These are phyloP conservation scores for Dicrurus megarhynchus DNA, from an alignment of 2,113 vertebrate species.

Conservation along the genomic window DNA sequence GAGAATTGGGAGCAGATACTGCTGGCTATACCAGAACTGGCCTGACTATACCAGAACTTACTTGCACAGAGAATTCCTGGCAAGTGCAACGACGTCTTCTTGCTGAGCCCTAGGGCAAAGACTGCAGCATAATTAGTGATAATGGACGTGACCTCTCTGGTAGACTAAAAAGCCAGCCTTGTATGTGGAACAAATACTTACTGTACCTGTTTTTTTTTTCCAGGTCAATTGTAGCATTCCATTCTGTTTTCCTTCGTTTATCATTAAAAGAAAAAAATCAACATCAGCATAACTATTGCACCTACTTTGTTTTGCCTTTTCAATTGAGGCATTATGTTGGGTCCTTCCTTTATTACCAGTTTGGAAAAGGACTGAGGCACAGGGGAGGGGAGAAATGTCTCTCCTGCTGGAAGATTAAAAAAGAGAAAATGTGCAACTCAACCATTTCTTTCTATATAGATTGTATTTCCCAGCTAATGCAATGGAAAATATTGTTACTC, in stretches of 20 bases:
- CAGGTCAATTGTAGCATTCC: background rate
- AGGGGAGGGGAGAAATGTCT: background rate
- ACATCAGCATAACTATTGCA: background rate
- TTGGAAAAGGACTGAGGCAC: background rate
- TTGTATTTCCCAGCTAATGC: background rate
- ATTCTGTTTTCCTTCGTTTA: background rate
- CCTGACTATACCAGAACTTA: background rate
- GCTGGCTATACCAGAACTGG: background rate
- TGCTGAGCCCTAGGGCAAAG: background rate
- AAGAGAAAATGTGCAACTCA: background rate
- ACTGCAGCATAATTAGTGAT: background rate
- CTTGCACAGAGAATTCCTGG: background rate
- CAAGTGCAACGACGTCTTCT: rapidly evolving
- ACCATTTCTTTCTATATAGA: background rate
- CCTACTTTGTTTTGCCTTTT: background rate
- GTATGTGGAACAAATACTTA: background rate
- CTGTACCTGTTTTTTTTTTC: background rate
- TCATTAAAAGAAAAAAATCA: background rate
- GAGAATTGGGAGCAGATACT: background rate
- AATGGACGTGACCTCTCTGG: background rate
- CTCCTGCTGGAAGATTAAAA: background rate
- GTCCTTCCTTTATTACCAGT: background rate
- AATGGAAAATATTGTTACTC: background rate
- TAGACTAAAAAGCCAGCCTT: background rate
- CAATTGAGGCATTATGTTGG: background rate